phyloP scores from a whole-genome alignment of 2,797 vertebrate species.

The Melanotaenia parkinsoni region DNA sequence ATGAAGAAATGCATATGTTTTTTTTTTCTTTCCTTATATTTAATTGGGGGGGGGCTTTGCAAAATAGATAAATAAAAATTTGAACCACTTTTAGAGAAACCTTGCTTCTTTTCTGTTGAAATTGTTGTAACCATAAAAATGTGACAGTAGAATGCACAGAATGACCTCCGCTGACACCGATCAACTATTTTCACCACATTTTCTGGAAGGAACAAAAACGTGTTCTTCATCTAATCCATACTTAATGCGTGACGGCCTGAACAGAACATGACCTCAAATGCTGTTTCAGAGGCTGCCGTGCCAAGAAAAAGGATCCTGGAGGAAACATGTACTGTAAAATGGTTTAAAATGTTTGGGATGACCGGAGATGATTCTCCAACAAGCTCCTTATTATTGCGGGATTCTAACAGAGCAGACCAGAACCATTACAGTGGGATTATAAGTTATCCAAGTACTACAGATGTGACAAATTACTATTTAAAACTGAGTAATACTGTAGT shows the following conservation, averaged over 20 bases:
- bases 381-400: conserved; percentile 60
- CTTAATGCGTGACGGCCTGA: conserved; percentile 69
- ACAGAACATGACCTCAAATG: conserved; percentile 59
- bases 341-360: conserved; percentile 62
- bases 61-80: too few species aligned
- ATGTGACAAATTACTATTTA: conserved; percentile 51
- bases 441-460: conserved; percentile 35
- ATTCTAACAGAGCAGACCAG: conserved; percentile 46
- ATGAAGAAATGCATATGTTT: not conserved
- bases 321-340: conserved; percentile 53
- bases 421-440: conserved; percentile 36
- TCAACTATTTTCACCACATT: conserved; percentile 62
- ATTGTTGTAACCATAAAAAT: conserved; percentile 20
- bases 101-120: conserved; percentile 6
- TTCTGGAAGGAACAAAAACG: conserved; percentile 47
- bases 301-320: conserved; percentile 63
- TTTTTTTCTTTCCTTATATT: not conserved
- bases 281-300: conserved; percentile 45
- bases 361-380: conserved; percentile 60
- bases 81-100: conserved; percentile 6
- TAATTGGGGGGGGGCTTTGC: too few species aligned
- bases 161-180: conserved; percentile 49
- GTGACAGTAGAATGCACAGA: conserved; percentile 17
- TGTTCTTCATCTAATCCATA: conserved; percentile 62
- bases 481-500: conserved; percentile 20